Base-by-base conservation (phyloP, 2,888 invertebrate genomes). In the Hydropsyche betteni region DNA sequence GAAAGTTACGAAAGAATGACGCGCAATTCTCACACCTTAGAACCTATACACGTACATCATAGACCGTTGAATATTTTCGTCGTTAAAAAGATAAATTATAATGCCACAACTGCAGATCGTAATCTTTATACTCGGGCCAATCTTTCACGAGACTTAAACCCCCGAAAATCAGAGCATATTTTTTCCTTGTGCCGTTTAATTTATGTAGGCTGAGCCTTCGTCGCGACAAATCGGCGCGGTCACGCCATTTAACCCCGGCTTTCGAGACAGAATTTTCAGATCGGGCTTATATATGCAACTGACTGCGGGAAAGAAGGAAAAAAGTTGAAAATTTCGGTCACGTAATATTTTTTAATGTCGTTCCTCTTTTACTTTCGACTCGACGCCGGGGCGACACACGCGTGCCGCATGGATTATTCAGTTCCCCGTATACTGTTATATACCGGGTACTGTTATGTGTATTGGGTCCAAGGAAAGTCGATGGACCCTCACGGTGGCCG, bases 331-430 rank as follows among this genome's bases (percentile, higher is more conserved):
- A 72, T 58, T 58, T 58, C 61, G 24, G 72, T 72, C 72, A 72
- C 72, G 72, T 72, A 72, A 72, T 38, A 72, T 58, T 72, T 72
- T 72, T 58, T 72, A 72, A 72, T 72, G 72, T 24, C 52, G 12
- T 52, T 10, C 34, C 55, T 72, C 34, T 72, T 69, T 38, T 58
- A 58, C 34, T 64, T 64, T 64, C 14, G 58, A 58, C 8, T 58
- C 58, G 58, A 24, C n/a, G 53, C 14, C 12, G 8, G 61, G 61
- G 36, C 34, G 64, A 64, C 64, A 64, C 64, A 64, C 64, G 64
- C 64, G 64, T 8, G 34, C 36, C 64, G 36, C 36, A 64, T 64
- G 64, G 36, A 36, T 64, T 64, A 64, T 64, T 64, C 64, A 64
- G 64, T 55, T 14, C 6, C 36, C 8, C 36, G 6, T 10, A 10